A percentile compares a stretch with the other conserved stretches of the same genome.
Conservation (phyloP, 2,113 vertebrate species). For the Empidonax alnorum region DNA sequence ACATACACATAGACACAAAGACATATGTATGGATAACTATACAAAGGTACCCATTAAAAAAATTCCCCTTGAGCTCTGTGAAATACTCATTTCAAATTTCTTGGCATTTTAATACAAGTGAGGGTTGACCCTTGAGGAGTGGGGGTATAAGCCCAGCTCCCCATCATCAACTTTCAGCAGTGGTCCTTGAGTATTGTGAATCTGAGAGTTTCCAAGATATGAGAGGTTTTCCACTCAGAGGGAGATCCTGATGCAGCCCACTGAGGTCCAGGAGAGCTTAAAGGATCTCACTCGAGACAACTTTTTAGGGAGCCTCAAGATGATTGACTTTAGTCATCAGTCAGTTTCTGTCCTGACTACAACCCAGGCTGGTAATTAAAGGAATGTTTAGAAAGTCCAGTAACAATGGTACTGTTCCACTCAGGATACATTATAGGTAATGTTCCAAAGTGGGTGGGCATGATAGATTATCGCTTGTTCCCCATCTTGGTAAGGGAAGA, state of each 20-base stretch:
- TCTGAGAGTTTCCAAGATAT: neutral
- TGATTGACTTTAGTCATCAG: neutral
- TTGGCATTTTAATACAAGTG: neutral
- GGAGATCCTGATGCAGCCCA: accelerated
- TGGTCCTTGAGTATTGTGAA: neutral
- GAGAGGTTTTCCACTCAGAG: neutral
- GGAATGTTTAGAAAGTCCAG: neutral
- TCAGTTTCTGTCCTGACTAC: neutral
- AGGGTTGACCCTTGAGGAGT: neutral
- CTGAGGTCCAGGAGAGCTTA: neutral
- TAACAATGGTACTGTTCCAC: neutral
- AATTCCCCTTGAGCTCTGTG: neutral
- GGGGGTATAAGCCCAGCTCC: neutral
- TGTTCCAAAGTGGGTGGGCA: neutral
- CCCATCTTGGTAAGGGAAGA: neutral
- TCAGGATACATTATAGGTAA: neutral
- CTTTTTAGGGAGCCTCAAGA: neutral
- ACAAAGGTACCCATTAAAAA: neutral
- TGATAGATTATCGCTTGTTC: neutral
- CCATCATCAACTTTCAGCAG: accelerated
- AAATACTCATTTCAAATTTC: neutral
- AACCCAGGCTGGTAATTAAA: neutral
- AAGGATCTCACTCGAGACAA: neutral
- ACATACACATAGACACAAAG: accelerated
- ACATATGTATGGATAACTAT: neutral